These are phyloP conservation scores for Lepisosteus oculatus DNA, from an alignment of 2,113 vertebrate genomes.

Conservation along the genomic window DNA sequence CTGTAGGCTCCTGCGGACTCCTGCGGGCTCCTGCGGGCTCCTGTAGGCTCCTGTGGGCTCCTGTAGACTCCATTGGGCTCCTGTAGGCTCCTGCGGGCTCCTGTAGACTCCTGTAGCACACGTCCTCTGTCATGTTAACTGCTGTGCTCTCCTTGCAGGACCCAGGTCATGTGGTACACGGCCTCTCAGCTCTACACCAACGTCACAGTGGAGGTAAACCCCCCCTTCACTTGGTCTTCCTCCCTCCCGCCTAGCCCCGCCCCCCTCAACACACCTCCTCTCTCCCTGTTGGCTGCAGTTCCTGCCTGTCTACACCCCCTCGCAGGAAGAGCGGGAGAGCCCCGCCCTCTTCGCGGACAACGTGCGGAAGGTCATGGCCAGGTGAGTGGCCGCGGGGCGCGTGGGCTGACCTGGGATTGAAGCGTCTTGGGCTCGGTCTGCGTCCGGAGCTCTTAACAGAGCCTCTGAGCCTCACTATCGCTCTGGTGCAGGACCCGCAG, in stretches of 20 bases:
- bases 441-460: too few species aligned
- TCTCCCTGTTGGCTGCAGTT: conserved; percentile 59
- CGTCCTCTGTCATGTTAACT: not conserved
- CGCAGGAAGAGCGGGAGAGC: conserved; percentile 68
- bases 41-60: too few species aligned
- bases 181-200: conserved; percentile 74
- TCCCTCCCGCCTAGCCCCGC: not conserved
- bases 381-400: conserved; percentile 54
- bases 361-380: conserved; percentile 82
- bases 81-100: too few species aligned
- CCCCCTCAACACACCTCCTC: not conserved
- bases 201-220: conserved; percentile 75
- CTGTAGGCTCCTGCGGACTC: too few species aligned
- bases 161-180: conserved; percentile 74
- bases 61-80: too few species aligned
- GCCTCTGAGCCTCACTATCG: too few species aligned
- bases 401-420: not conserved
- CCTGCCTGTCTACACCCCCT: conserved; percentile 80
- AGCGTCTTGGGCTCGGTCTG: not conserved
- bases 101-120: not conserved
- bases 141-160: conserved; percentile 34
- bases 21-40: too few species aligned
- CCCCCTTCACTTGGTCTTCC: not conserved
- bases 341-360: conserved; percentile 81
- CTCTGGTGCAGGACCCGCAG: too few species aligned